phyloP scores from a whole-genome alignment of 2,113 vertebrate genomes.

The Eptatretus burgeri region DNA sequence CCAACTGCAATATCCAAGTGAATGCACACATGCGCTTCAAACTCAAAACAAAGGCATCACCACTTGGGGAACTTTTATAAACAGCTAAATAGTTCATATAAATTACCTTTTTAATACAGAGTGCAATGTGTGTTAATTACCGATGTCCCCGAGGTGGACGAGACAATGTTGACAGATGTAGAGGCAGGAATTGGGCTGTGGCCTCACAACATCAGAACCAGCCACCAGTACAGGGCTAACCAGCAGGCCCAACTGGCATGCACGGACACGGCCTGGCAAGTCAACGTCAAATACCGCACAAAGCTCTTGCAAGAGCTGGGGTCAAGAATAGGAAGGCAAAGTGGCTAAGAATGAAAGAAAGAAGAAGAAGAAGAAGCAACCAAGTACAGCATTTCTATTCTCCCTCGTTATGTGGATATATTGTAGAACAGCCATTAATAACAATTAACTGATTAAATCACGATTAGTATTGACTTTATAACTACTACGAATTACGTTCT shows the following conservation, averaged over 20 bases:
- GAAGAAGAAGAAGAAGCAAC: not conserved
- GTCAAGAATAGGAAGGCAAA: not conserved
- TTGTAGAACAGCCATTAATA: no score
- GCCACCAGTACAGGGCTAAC: slow-evolving; percentile 71
- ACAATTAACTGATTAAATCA: no score
- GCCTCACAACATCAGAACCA: slow-evolving; percentile 63
- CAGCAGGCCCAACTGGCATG: slow-evolving; percentile 81
- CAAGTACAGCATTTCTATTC: not conserved
- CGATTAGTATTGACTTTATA: no score
- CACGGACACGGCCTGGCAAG: slow-evolving; percentile 78
- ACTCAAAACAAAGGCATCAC: no score
- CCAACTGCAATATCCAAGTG: no score
- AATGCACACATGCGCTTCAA: no score
- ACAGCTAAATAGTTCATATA: no score
- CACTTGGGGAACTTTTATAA: no score
- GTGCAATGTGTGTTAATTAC: slow-evolving; percentile 15
- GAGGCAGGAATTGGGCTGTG: slow-evolving; percentile 88
- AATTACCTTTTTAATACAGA: no score
- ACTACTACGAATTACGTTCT: no score
- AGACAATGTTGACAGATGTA: slow-evolving; percentile 99
- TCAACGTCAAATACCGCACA: slow-evolving; percentile 97
- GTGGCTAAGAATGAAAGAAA: not conserved
- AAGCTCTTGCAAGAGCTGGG: slow-evolving; percentile 70
- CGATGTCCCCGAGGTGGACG: slow-evolving; percentile 93
- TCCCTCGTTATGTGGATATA: no score